Base-by-base conservation (phyloP, 2,888 invertebrate species). In the Lysandra coridon region DNA sequence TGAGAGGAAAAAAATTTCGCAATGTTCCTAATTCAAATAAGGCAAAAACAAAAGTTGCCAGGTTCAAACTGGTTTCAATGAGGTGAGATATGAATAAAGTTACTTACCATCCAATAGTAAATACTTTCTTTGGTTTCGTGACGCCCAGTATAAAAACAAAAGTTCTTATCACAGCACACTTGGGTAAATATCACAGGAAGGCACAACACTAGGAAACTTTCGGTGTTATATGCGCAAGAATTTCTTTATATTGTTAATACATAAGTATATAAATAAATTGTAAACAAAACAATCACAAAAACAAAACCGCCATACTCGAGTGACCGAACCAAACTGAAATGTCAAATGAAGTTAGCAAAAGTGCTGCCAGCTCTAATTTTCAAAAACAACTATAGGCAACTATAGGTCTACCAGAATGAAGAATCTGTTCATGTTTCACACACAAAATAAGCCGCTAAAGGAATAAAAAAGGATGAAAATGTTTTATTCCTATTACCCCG, bases 1-100 rank as follows among this genome's bases (percentile, higher is more conserved):
- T 80, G 81, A 82, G 84, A 85, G 86, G 86, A 89, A 85, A 87
- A 87, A 84, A 87, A 84, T 85, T 86, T 88, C 85, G 88, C 89
- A 89, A 89, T 85, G 85, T 83, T 69, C 69, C 37, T 69, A 85
- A 84, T 83, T 84, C 87, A 83, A 87, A 85, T 86, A 89, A 85
- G 87, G 88, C 82, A 82, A 88, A 87, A 86, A 85, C 84, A 81
- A 80, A 80, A 53, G 76, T 73, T 79, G 77, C 79, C 80, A 74
- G 80, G 80, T 79, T 80, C 23, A 74, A 62, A 81, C 82, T 83
- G 80, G 78, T 81, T 81, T 81, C 78, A 75, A 73, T 79, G 62
- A 74, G 44, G 64, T 74, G 76, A 79, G 60, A 73, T 79, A 81
- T 80, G 82, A 79, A 82, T 81, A 82, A 79, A 80, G 30, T 78